Evolutionary conservation across 2,797 vertebrate species (phyloP), one percentile per base, ranked within the genome.

Genomic region (Squalus acanthias): DNA sequence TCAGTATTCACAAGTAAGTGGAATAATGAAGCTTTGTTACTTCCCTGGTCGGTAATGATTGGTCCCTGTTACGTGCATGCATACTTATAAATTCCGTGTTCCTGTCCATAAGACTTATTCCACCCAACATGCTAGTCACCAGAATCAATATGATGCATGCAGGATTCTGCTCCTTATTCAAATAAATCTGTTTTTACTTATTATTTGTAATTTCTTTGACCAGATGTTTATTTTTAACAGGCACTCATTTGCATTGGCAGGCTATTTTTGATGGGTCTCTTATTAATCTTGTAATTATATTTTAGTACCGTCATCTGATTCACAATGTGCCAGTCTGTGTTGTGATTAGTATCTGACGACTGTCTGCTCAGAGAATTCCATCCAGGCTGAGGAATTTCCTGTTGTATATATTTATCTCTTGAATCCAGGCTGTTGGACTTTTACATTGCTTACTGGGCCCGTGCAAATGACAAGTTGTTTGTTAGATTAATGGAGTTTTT

Each of bases 111-210:
- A 17, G 1, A 13, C 74, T n/a, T n/a, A n/a, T 76, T 76, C 13
- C 29, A 3, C 74, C n/a, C 29, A 76, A 76, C 72, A 74, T 29
- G 3, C n/a, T 82, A 17, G 15, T 39, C n/a, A 12, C 17, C 76
- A 39, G 33, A 82, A 82, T 82, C 79, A 82, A 20, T 1, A 46
- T 82, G 79, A 46, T 82, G 79, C 79, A 82, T 82, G 79, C 79
- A 82, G 39, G 39, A 82, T 82, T 46, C 39, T 82, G 79, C 15
- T 82, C 79, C 39, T 85, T 85, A 46, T 22, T 85, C 79, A 85
- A 20, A 85, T 85, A 85, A 85, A 85, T 85, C 79, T 85, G 79
- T 46, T 85, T 85, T 85, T 46, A 85, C 39, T 85, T 85, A 46
- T 20, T 85, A 85, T 85, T 85, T 17, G 6, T 85, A 85, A 82